phyloP scores from a whole-genome alignment of 2,888 invertebrate genomes.

The Linnaemya tessellans region DNA sequence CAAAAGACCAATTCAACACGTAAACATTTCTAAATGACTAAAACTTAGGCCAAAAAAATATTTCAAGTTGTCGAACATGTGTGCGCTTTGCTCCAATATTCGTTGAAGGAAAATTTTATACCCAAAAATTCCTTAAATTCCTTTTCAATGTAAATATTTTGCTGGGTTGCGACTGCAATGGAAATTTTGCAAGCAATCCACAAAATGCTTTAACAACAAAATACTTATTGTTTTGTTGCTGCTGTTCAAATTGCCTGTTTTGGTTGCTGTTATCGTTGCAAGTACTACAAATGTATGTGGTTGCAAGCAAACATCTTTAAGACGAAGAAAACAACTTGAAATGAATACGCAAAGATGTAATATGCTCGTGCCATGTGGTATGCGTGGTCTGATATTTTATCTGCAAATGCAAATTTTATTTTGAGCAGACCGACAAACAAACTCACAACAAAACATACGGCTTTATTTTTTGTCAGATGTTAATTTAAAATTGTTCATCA shows the following conservation, averaged over 20 bases:
- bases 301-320: constrained; percentile 43
- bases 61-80: no score
- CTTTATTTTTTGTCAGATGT: constrained; percentile 3
- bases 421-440: constrained; percentile 14
- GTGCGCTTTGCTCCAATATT: no score
- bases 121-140: neutral
- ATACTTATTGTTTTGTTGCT: constrained; percentile 40
- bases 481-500: constrained; percentile 13
- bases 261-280: constrained; percentile 21
- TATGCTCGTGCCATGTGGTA: constrained; percentile 56
- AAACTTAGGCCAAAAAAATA: no score
- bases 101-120: neutral
- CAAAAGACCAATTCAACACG: no score
- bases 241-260: constrained; percentile 36
- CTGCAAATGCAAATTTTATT: constrained; percentile 43
- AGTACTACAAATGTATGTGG: constrained; percentile 47
- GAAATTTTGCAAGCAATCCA: constrained; percentile 21
- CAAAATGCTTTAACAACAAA: constrained; percentile 26
- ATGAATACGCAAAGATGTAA: constrained; percentile 19
- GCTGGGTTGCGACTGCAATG: neutral
- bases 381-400: constrained; percentile 51
- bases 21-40: no score
- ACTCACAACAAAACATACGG: neutral
- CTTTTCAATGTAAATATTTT: neutral
- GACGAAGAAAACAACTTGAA: constrained; percentile 14